Base-by-base conservation (phyloP, 1,140 invertebrate species). In the Aphis gossypii region DNA sequence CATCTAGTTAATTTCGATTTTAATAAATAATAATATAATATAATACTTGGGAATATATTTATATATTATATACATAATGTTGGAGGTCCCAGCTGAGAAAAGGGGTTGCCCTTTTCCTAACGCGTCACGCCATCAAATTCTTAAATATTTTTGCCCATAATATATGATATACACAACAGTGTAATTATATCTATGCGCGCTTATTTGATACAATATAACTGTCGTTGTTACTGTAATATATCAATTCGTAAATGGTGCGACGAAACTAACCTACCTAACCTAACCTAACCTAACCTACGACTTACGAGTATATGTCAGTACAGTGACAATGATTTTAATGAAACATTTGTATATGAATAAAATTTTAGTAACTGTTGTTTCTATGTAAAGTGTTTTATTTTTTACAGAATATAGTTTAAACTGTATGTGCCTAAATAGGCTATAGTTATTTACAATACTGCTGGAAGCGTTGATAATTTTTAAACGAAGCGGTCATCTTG, bases 1-100 rank as follows among this genome's bases (percentile, higher is more conserved):
- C 46, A 60, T 91, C 90, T 91, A 6, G 14, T 91, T 91, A 91
- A 68, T 91, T 91, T 68, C 20, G 56, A 90, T 90, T 83, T n/a
- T 92, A 83, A 91, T 91, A 68, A 91, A 51, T 41, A 92, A 51
- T 41, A 92, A 54, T 11, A 35, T 23, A 88, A 35, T 88, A 51
- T 48, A 35, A 48, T 18, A n/a, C 30, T 18, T 51, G 18, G 18
- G 2, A 51, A 51, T 18, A 68, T 68, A 68, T 5, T 11, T n/a
- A 68, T 60, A 30, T 4, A 21, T 56, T 0, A 56, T 56, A 56
- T 56, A 0, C 18, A 68, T n/a, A 5, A 18, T 18, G 14, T n/a
- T 23, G 7, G 2, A 41, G 23, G 23, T 21, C 7, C 38, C 1
- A n/a, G 44, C 14, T 25, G 44, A n/a, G 20, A 51, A 20, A 86